A percentile compares a stretch with the other conserved stretches of the same genome.
These are phyloP conservation scores for Glossosoma conforme DNA, from an alignment of 1,140 invertebrate genomes.

Conservation along the genomic window DNA sequence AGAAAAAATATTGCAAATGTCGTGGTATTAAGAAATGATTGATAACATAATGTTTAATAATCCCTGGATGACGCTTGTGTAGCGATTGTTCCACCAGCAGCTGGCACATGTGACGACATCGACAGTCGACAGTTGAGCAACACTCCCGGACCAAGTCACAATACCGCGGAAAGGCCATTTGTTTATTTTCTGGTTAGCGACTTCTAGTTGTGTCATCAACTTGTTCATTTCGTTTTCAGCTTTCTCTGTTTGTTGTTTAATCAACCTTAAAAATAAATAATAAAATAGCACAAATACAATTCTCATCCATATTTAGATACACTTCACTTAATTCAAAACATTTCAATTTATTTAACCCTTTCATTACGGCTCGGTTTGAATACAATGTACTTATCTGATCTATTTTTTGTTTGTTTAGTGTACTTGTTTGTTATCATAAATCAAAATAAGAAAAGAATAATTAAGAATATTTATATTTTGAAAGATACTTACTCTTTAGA, in stretches of 20 bases:
- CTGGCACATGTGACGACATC: neutral
- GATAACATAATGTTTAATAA: conserved; percentile 1
- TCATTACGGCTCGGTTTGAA: too few species aligned
- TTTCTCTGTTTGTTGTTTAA: neutral
- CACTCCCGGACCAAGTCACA: neutral
- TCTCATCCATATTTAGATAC: too few species aligned
- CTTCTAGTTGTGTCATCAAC: conserved; percentile 34
- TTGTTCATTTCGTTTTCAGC: conserved; percentile 32
- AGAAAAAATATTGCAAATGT: conserved; percentile 7
- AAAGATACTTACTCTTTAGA: conserved; percentile 22
- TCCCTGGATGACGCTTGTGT: conserved; percentile 2
- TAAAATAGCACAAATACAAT: too few species aligned
- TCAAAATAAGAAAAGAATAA: too few species aligned
- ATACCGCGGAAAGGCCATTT: conserved; percentile 30
- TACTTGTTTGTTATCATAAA: too few species aligned
- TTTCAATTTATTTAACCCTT: too few species aligned
- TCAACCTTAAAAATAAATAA: too few species aligned
- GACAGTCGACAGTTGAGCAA: neutral
- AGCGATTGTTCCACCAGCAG: conserved; percentile 4
- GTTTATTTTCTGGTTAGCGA: conserved; percentile 35
- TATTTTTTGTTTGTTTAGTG: too few species aligned
- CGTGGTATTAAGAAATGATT: conserved; percentile 1
- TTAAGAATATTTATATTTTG: too few species aligned
- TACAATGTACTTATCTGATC: too few species aligned
- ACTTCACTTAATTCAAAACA: too few species aligned